Percentiles rank a stretch among this genome's conserved stretches.
Conservation (phyloP, 2,797 vertebrate genomes). For the Halcyon chelicuti region DNA sequence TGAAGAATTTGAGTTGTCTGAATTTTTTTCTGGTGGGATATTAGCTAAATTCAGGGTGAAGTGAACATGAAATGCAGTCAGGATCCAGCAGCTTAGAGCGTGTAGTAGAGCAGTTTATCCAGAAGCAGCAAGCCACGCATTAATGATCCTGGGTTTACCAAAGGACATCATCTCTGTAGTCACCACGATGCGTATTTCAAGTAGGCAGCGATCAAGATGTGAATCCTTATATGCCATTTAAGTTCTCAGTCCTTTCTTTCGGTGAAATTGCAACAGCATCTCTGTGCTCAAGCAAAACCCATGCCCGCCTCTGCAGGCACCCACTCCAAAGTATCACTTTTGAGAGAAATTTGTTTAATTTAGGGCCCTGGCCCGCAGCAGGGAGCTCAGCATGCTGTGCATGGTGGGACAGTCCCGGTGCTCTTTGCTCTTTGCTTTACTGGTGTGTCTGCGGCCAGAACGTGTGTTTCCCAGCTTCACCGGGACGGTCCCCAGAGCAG, state of each 20-base stretch:
- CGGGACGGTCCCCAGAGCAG: rapidly evolving
- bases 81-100: background rate
- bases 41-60: background rate
- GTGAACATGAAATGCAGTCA: background rate
- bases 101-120: background rate
- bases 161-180: background rate
- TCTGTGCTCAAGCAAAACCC: background rate
- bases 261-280: background rate
- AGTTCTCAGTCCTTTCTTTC: background rate
- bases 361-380: background rate
- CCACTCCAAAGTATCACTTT: rapidly evolving
- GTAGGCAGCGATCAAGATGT: background rate
- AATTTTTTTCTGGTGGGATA: background rate
- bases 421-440: background rate
- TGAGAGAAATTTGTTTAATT: background rate
- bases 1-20: background rate
- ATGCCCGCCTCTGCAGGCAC: background rate
- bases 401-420: background rate
- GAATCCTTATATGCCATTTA: background rate
- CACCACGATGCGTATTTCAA: background rate
- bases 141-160: background rate
- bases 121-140: background rate
- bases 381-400: background rate
- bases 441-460: background rate
- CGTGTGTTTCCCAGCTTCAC: background rate